Evolutionary conservation across 2,113 vertebrate genomes (phyloP), one percentile per base, ranked within the genome.

Genomic region (Typhlomys cinereus): DNA sequence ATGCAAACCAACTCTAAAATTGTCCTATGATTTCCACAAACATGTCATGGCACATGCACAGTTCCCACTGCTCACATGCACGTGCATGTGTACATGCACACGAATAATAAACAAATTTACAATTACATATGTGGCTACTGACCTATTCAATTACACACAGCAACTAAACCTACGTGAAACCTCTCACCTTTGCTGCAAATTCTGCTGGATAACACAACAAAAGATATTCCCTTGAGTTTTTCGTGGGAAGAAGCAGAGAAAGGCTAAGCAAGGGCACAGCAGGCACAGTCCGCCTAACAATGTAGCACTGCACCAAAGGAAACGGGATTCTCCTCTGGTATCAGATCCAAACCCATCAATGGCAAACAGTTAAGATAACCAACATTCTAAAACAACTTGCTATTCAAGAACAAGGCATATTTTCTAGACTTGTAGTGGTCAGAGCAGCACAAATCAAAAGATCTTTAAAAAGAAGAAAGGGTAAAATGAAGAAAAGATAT

Each of bases 111-210:
- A n/a, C n/a, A n/a, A n/a, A n/a, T n/a, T n/a, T n/a, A n/a, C 67
- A 34, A 1, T 20, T 2, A 73, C 8, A 15, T 0, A 12, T 0
- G 44, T 8, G 13, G 50, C 5, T 27, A 44, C n/a, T n/a, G n/a
- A n/a, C n/a, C n/a, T n/a, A n/a, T n/a, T n/a, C n/a, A n/a, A n/a
- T n/a, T n/a, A n/a, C n/a, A n/a, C n/a, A n/a, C 39, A 25, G 39
- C 2, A 9, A 36, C 21, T 23, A 36, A 2, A n/a, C 11, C 39
- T 52, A 29, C 31, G 6, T 2, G 5, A n/a, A 2, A 7, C 2
- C 41, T 2, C 18, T 8, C 34, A 0, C 39, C 20, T 21, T 9
- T 5, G 36, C 41, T 39, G 29, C 41, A 18, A 48, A 46, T 57
- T 34, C 39, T 15, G 3, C 2, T 64, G 54, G 75, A 3, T 17